Conservation (phyloP, 1,140 invertebrate species). For the Drosophila tani region DNA sequence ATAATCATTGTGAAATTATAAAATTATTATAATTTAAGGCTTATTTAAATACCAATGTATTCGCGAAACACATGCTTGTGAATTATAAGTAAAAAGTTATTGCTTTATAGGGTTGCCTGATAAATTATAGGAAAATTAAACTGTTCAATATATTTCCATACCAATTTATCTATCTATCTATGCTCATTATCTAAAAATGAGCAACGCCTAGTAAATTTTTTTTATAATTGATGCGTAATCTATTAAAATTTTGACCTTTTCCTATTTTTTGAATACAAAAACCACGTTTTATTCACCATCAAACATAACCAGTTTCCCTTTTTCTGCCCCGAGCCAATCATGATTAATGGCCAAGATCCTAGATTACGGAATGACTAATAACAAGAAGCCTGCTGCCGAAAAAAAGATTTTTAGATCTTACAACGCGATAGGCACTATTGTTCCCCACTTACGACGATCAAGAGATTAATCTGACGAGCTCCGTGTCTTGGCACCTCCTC, state of each 20-base stretch:
- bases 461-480: conserved; percentile 27
- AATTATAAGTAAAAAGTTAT: too few relatives aligned
- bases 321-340: conserved; percentile 12
- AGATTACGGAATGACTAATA: conserved; percentile 37
- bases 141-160: too few relatives aligned
- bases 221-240: background rate
- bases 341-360: conserved; percentile 35
- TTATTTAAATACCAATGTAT: too few relatives aligned
- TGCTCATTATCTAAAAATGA: too few relatives aligned
- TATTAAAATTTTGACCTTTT: background rate
- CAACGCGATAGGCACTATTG: conserved; percentile 17
- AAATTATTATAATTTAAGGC: too few relatives aligned
- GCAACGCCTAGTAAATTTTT: too few relatives aligned
- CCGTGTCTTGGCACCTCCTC: conserved; percentile 31
- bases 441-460: conserved; percentile 35
- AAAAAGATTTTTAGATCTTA: conserved; percentile 24
- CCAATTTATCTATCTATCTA: too few relatives aligned
- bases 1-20: too few relatives aligned
- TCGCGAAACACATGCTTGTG: too few relatives aligned
- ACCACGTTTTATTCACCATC: conserved; percentile 8
- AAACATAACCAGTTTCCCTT: conserved; percentile 15
- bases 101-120: too few relatives aligned
- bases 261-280: background rate
- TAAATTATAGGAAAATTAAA: too few relatives aligned
- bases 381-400: conserved; percentile 6